Evolutionary conservation across 2,797 vertebrate genomes (phyloP), one percentile per base, ranked within the genome.

Genomic region (Epinephelus coioides): DNA sequence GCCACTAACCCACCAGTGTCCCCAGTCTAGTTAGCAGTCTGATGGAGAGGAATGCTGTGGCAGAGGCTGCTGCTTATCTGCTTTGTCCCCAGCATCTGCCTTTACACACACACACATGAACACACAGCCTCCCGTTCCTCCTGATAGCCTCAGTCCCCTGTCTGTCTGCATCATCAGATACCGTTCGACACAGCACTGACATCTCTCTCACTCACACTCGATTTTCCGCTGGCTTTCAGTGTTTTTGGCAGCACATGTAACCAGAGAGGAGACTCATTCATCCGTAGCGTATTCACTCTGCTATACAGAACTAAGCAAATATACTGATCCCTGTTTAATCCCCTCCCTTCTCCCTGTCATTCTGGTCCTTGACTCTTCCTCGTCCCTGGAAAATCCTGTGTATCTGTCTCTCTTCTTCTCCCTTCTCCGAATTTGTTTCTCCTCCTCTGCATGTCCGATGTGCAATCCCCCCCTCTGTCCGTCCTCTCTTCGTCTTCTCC

Each of bases 261-360:
- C 46, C 56, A 46, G 71, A 86, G 86, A 80, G 69, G 79, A 89
- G 89, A 84, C 77, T 82, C 79, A 66, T 84, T 89, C 88, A 85
- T 82, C 79, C 80, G 53, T 62, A 82, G 79, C 78, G 0, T 86
- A 80, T 87, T 90, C 90, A 83, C 81, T 90, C 86, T 90, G 86
- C 88, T 86, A 68, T 86, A 87, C 85, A 88, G 82, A 85, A 88
- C 82, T 76, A 81, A 89, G 78, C 74, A 89, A 91, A 91, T 88
- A 89, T 86, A 93, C 90, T 95, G 93, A 95, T 92, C 81, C 88
- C 76, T 89, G 78, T 91, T 90, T 91, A 91, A 93, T 83, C 79
- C 90, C 87, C 82, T 85, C 72, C 89, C 73, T 82, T 80, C 82
- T 90, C 85, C 87, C 71, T 90, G 70, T 90, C 91, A 84, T 88